Evolutionary conservation across 2,888 invertebrate species (phyloP).

Genomic region (Druceiella hillmani): DNA sequence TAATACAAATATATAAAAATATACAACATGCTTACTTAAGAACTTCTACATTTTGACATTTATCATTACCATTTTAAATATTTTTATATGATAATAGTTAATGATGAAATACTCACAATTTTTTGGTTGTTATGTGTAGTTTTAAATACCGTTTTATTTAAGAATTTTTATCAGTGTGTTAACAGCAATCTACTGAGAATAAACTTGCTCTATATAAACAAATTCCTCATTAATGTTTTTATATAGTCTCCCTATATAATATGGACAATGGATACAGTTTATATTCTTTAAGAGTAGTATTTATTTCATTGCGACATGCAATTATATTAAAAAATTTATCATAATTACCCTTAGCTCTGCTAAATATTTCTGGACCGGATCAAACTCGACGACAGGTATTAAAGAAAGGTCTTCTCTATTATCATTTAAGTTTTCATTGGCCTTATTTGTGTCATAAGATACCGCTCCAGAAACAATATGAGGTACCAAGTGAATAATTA

Average conservation of each 20-base stretch:
- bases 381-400: conserved; percentile 70
- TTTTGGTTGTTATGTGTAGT: too few species aligned
- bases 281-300: too few species aligned
- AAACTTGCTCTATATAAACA: too few species aligned
- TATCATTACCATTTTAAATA: conserved; percentile 1
- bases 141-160: too few species aligned
- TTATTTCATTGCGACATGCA: conserved; percentile 3
- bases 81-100: not conserved
- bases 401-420: conserved; percentile 28
- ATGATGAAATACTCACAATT: not conserved
- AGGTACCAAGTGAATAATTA: conserved; percentile 61
- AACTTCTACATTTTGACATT: not conserved
- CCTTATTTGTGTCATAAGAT: conserved; percentile 29
- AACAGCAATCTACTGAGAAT: too few species aligned
- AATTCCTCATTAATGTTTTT: too few species aligned
- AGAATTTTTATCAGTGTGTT: too few species aligned
- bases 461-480: conserved; percentile 40
- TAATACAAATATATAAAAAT: not conserved
- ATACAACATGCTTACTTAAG: not conserved
- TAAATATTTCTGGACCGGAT: conserved; percentile 69
- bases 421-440: conserved; percentile 20
- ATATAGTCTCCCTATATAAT: too few species aligned
- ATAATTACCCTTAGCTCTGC: conserved; percentile 64
- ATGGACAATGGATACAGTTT: too few species aligned
- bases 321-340: conserved; percentile 2